phyloP scores from a whole-genome alignment of 2,888 invertebrate species.

The Parascotia fuliginaria region DNA sequence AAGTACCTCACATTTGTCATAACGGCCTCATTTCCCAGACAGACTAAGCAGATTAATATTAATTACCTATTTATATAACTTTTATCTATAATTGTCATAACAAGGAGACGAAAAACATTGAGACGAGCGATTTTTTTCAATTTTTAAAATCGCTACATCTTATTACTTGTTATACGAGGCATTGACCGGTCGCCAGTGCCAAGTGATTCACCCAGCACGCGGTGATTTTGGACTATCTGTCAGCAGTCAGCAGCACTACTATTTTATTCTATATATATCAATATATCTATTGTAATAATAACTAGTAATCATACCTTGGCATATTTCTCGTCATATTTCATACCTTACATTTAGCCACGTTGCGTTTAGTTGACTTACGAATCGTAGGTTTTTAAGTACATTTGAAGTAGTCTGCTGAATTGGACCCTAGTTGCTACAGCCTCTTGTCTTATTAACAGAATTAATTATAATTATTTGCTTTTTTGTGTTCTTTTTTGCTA shows the following conservation, averaged over 20 bases:
- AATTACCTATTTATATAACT: too few species aligned
- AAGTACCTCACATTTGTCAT: too few species aligned
- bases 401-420: neutral
- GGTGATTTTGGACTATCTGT: slow-evolving; percentile 45
- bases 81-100: too few species aligned
- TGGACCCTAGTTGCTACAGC: too few species aligned
- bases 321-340: neutral
- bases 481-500: too few species aligned
- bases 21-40: too few species aligned
- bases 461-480: too few species aligned
- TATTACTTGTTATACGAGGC: slow-evolving; percentile 7
- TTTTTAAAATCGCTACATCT: slow-evolving; percentile 10
- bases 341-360: neutral
- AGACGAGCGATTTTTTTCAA: neutral
- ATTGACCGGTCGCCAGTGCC: slow-evolving; percentile 48
- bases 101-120: neutral
- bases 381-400: slow-evolving; percentile 1
- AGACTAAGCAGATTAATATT: too few species aligned
- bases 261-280: slow-evolving; percentile 23
- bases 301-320: slow-evolving; percentile 7
- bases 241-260: slow-evolving; percentile 21
- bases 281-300: neutral
- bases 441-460: too few species aligned
- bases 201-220: slow-evolving; percentile 44
- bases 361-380: too few species aligned